These are phyloP conservation scores for Caradrina clavipalpis DNA, from an alignment of 2,888 invertebrate species.

Conservation along the genomic window DNA sequence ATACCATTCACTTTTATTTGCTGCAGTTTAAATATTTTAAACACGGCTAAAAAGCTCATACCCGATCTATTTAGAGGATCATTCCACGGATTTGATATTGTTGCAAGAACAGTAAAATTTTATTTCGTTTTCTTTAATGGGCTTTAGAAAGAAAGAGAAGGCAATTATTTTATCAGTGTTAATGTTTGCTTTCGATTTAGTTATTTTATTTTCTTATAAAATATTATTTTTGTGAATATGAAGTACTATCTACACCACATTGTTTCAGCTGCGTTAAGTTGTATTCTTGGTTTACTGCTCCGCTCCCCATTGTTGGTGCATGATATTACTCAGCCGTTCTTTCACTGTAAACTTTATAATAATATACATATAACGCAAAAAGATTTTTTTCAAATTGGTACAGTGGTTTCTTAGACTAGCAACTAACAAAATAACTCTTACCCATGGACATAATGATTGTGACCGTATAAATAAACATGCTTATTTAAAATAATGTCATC, in stretches of 20 bases:
- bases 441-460: background rate
- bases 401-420: too few relatives aligned
- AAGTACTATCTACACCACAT: background rate
- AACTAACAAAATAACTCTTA: too few relatives aligned
- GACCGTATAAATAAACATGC: background rate
- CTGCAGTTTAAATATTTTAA: constrained; percentile 20
- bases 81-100: constrained; percentile 12
- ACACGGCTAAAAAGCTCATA: constrained; percentile 6
- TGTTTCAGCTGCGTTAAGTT: too few relatives aligned
- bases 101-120: constrained; percentile 13
- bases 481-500: too few relatives aligned
- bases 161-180: constrained; percentile 26
- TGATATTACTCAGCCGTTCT: too few relatives aligned
- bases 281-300: too few relatives aligned
- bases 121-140: constrained; percentile 23
- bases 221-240: constrained; percentile 10
- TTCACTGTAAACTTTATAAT: too few relatives aligned
- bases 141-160: constrained; percentile 33
- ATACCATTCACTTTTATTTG: constrained; percentile 15
- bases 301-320: too few relatives aligned
- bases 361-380: too few relatives aligned
- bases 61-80: background rate
- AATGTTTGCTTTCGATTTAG: constrained; percentile 33
- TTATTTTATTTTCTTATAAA: constrained; percentile 22
- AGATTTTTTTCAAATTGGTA: too few relatives aligned